Base-by-base conservation (phyloP, 2,888 invertebrate genomes). In the Pandemis heparana region DNA sequence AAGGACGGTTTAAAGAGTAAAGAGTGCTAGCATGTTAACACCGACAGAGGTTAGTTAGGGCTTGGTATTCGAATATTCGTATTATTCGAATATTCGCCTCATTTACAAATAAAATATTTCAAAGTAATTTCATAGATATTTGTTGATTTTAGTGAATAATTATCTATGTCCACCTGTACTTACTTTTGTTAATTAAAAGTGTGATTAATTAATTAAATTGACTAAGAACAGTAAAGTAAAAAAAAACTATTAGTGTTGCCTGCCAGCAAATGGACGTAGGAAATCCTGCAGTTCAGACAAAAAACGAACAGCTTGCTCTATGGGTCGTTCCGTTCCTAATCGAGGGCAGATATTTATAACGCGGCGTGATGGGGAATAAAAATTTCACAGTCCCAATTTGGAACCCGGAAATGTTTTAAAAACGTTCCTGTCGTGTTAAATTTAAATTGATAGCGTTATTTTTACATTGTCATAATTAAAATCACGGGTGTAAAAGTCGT, bases 341-440 rank as follows among this genome's bases (percentile, higher is more conserved):
- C 64, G 74, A 60, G 74, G 74, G 69, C 74, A 69, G 23, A 76
- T 79, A 77, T 79, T 79, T 78, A 75, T 78, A 77, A 75, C 76
- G 74, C 51, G 64, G 74, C 75, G 71, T 74, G 72, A 72, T 71
- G 77, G 77, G 76, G 78, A 78, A 78, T 77, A 79, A 80, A 79
- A 79, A 78, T 77, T 77, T 76, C 77, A 79, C 78, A 75, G 75
- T 75, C 76, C 77, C 73, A 75, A 74, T 79, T 77, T 78, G 72
- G 78, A 77, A 76, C 75, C 79, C 76, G 79, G 79, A 78, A 76
- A 73, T 70, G 67, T 66, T 75, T 67, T 65, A 18, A 46, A 46
- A 43, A 74, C 41, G 74, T 61, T 74, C 48, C 46, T 51, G 43
- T 43, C 53, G 23, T 46, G 48, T 56, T 46, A 43, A 38, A 63